These are phyloP conservation scores for Phrynocephalus forsythii DNA, from an alignment of 2,797 vertebrate species.

Conservation along the genomic window DNA sequence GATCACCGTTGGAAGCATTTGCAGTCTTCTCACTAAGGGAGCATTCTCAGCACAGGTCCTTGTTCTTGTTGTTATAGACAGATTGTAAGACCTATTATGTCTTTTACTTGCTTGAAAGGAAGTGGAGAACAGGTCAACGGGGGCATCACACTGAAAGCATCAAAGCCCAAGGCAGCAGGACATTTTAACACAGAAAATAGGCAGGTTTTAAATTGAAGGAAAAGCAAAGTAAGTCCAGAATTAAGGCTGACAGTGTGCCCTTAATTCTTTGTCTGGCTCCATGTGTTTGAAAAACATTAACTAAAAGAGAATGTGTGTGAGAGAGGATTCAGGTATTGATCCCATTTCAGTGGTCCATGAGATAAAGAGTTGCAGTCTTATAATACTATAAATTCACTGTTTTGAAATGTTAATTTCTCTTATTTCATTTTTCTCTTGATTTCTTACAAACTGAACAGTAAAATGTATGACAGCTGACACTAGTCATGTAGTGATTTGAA, in stretches of 20 bases:
- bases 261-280: neutral
- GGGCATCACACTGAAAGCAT: conserved; percentile 57
- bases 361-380: conserved; percentile 38
- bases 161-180: conserved; percentile 28
- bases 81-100: conserved; percentile 29
- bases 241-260: conserved; percentile 48
- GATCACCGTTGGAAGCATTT: conserved; percentile 56
- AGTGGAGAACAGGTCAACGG: conserved; percentile 53
- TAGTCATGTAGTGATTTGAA: conserved; percentile 76
- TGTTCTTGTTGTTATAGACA: conserved; percentile 34
- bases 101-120: conserved; percentile 52
- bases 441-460: conserved; percentile 38
- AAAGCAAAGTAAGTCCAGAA: neutral
- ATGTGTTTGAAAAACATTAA: conserved; percentile 36
- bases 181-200: conserved; percentile 53
- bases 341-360: conserved; percentile 15
- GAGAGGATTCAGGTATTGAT: neutral
- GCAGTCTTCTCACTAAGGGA: conserved; percentile 31
- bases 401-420: conserved; percentile 55
- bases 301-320: conserved; percentile 25
- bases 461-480: conserved; percentile 65
- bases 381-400: conserved; percentile 54
- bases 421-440: conserved; percentile 26
- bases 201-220: conserved; percentile 4
- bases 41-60: conserved; percentile 22